Base-by-base conservation (phyloP, 2,113 vertebrate genomes). In the Leptosomus discolor region DNA sequence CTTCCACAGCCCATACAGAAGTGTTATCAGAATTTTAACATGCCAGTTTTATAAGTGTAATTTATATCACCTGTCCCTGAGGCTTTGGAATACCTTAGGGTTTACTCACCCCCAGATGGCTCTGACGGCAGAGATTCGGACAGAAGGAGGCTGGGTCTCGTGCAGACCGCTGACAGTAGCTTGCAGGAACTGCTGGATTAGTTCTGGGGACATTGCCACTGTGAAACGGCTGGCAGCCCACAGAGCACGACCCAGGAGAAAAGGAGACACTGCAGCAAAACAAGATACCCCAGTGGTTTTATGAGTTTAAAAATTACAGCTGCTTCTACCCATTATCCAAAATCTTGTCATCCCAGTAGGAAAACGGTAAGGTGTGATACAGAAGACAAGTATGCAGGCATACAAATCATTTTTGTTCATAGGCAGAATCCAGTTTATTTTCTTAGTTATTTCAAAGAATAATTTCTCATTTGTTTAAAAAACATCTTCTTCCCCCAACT, bases 161-260 rank as follows among this genome's bases (percentile, higher is more conserved):
- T 99, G 99, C 15, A 99, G 98, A 24, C 99, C 99, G 71, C 99
- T 99, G 83, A 99, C 99, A 5, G 99, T 99, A 61, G 99, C 99
- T 91, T 99, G 99, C 21, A 99, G 98, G 95, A 99, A 99, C 98
- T 99, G 99, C 97, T 99, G 99, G 97, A 99, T 99, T 91, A 99
- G 98, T 63, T 99, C 99, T 12, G 99, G 99, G 58, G 99, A 99
- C 99, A 99, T 99, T 37, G 99, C 99, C 32, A 99, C 98, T 3
- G 99, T 99, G 90, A 99, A 99, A 11, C 99, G 99, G 95, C 99
- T 99, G 97, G 99, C 99, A 1, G 99, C 99, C 99, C 99, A 99
- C 46, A 99, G 98, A 37, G 99, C 99, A 39, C 99, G 99, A 17
- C 99, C 99, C 88, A 99, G 97, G 80, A 99, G 98, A 91, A 99